phyloP scores from a whole-genome alignment of 2,888 invertebrate genomes.

The Himalopsyche tibetana region DNA sequence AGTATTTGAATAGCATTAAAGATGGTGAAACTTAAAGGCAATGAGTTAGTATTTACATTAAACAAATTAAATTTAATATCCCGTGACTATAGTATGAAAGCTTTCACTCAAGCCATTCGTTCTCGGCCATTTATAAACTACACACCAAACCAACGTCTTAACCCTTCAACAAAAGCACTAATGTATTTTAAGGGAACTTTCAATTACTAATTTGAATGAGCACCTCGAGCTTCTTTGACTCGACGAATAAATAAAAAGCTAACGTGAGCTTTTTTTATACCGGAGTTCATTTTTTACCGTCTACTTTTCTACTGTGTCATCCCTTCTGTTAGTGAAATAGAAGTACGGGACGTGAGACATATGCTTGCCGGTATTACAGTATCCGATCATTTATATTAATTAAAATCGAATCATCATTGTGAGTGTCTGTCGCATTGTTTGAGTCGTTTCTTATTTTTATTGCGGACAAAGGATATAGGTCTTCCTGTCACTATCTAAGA shows the following conservation, averaged over 20 bases:
- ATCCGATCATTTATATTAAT: conserved; percentile 63
- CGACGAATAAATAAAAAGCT: conserved; percentile 33
- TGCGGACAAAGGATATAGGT: conserved; percentile 10
- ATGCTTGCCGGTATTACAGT: conserved; percentile 56
- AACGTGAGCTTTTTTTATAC: conserved; percentile 16
- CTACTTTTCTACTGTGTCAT: conserved; percentile 62
- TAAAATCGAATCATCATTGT: conserved; percentile 64
- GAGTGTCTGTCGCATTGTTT: conserved; percentile 4
- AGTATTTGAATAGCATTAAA: too few species aligned
- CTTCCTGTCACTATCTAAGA: conserved; percentile 11
- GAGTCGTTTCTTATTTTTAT: conserved; percentile 11
- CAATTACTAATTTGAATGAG: conserved; percentile 63
- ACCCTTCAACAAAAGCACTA: conserved; percentile 61
- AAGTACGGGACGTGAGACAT: conserved; percentile 63
- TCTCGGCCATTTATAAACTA: background rate
- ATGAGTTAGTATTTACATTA: background rate
- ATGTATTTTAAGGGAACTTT: conserved; percentile 64
- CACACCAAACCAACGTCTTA: conserved; percentile 54
- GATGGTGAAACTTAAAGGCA: background rate
- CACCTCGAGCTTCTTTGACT: conserved; percentile 50
- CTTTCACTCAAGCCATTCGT: conserved; percentile 4
- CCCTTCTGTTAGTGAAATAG: conserved; percentile 44
- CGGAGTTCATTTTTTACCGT: conserved; percentile 33
- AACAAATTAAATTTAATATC: background rate
- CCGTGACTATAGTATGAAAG: conserved; percentile 7